Evolutionary conservation across 2,797 vertebrate genomes (phyloP).

Genomic region (Apogon hyalosoma): DNA sequence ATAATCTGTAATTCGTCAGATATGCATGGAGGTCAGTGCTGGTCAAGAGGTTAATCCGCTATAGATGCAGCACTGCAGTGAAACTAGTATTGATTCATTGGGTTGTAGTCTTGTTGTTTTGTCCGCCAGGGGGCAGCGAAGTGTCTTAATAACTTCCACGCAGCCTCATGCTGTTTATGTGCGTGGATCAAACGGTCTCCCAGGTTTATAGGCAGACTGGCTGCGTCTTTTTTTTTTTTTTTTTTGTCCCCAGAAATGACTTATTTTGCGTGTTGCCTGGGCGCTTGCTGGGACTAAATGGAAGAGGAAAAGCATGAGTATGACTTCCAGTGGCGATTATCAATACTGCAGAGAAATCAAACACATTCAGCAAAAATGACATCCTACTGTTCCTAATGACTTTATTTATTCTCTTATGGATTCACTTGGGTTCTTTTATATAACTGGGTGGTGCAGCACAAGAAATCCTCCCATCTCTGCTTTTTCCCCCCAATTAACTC

Average conservation of each 20-base stretch:
- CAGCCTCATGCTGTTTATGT: not conserved
- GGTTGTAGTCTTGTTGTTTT: too few relatives aligned
- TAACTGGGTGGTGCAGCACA: not conserved
- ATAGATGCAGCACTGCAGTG: constrained; percentile 16
- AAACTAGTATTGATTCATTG: not conserved
- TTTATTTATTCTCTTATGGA: not conserved
- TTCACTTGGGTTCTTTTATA: not conserved
- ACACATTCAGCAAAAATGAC: not conserved
- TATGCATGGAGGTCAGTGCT: constrained; percentile 6
- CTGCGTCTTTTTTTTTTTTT: not conserved
- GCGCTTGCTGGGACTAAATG: constrained; percentile 24
- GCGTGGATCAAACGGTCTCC: not conserved
- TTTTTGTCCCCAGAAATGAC: constrained; percentile 9
- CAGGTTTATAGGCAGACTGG: constrained; percentile 17
- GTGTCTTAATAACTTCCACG: constrained; percentile 17
- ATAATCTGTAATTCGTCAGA: not conserved
- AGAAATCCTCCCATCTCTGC: not conserved
- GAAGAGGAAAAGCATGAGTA: constrained; percentile 4
- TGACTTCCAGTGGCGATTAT: constrained; percentile 21
- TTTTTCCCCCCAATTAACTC: not conserved
- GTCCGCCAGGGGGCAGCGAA: constrained; percentile 64
- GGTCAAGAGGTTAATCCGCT: constrained; percentile 6
- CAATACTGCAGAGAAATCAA: constrained; percentile 9
- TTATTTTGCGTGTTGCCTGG: constrained; percentile 10
- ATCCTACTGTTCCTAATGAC: not conserved